These are phyloP conservation scores for Columba livia DNA, from an alignment of 2,113 vertebrate genomes.

Conservation along the genomic window DNA sequence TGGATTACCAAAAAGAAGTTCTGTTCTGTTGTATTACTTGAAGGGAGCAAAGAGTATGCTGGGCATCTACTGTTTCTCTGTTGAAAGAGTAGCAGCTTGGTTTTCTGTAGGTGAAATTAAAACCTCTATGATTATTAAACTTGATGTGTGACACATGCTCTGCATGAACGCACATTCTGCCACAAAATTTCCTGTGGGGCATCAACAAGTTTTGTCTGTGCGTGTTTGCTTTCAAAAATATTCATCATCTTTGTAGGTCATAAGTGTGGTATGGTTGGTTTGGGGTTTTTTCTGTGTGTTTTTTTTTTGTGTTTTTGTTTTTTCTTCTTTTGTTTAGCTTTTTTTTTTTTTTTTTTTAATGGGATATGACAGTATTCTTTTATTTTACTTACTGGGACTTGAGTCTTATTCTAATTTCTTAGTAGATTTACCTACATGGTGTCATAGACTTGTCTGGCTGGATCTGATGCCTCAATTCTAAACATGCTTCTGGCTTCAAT, in stretches of 20 bases:
- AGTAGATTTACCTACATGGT: neutral
- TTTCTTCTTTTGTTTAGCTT: neutral
- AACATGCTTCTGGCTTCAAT: neutral
- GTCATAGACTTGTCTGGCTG: neutral
- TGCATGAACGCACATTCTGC: neutral
- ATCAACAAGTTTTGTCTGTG: neutral
- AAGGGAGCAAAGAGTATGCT: neutral
- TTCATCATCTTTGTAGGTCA: neutral
- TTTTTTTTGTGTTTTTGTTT: no score
- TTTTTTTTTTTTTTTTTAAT: neutral
- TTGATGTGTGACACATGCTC: accelerated
- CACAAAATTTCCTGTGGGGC: neutral
- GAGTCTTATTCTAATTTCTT: neutral
- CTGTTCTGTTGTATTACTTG: neutral
- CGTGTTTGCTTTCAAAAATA: neutral
- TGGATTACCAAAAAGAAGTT: neutral
- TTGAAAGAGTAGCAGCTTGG: neutral
- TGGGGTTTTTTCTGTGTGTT: no score
- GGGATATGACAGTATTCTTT: neutral
- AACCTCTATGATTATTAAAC: neutral
- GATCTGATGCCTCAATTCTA: neutral
- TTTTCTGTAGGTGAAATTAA: neutral
- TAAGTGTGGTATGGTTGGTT: neutral
- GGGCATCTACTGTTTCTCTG: neutral
- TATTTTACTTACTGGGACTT: neutral